These are phyloP conservation scores for Hedya salicella DNA, from an alignment of 2,888 invertebrate genomes.

Conservation along the genomic window DNA sequence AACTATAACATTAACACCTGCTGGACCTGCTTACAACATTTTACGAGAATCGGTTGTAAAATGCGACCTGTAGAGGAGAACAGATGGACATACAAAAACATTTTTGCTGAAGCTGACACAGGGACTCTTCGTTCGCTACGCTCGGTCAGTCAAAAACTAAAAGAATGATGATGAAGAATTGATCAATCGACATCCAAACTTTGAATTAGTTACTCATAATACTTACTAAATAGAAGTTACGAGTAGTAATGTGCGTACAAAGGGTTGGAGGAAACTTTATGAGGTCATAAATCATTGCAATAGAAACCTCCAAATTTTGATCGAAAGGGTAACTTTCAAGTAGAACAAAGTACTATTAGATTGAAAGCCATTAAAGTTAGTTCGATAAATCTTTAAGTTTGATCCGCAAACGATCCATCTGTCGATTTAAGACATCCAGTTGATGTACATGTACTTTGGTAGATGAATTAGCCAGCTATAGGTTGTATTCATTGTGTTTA, in stretches of 20 bases:
- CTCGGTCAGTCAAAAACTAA: no score
- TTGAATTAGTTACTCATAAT: background rate
- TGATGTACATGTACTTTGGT: background rate
- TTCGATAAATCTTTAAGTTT: conserved; percentile 56
- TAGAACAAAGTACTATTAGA: conserved; percentile 35
- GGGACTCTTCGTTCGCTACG: no score
- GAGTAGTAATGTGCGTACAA: background rate
- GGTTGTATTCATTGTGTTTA: no score
- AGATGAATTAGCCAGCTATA: no score
- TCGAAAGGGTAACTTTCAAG: conserved; percentile 34
- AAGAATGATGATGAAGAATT: no score
- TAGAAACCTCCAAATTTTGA: conserved; percentile 38
- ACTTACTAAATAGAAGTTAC: background rate
- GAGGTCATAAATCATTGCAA: conserved; percentile 30
- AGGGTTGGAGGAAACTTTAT: conserved; percentile 26
- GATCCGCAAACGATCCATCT: conserved; percentile 53
- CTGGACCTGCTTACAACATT: no score
- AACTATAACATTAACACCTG: no score
- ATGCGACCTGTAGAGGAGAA: no score
- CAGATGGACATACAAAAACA: no score
- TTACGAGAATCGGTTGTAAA: no score
- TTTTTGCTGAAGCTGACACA: no score
- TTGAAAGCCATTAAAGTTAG: conserved; percentile 50
- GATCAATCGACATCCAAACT: no score
- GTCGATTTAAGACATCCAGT: conserved; percentile 49